These are phyloP conservation scores for Platycheirus albimanus DNA, from an alignment of 2,888 invertebrate species.

Conservation along the genomic window DNA sequence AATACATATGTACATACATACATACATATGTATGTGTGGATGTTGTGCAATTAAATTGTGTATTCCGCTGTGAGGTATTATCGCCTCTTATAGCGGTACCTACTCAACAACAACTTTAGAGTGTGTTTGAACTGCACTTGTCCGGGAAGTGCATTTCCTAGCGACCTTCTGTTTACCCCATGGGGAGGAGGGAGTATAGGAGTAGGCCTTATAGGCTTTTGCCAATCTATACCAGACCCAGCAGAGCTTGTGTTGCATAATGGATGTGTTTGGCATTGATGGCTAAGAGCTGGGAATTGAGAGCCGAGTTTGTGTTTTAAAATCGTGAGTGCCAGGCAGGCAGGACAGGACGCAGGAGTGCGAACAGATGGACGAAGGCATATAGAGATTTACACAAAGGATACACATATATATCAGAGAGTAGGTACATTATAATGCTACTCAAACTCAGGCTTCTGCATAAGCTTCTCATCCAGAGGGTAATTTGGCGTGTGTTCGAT, in stretches of 20 bases:
- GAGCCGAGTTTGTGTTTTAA: conserved; percentile 31
- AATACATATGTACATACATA: too few relatives aligned
- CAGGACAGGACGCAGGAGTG: conserved; percentile 23
- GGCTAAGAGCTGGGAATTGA: too few relatives aligned
- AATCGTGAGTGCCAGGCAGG: conserved; percentile 19
- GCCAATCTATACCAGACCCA: background rate
- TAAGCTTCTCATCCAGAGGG: conserved; percentile 24
- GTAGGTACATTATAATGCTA: too few relatives aligned
- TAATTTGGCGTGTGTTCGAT: conserved; percentile 6
- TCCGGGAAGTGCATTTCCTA: conserved; percentile 35
- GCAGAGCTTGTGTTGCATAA: conserved; percentile 23
- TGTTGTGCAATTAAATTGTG: conserved; percentile 69
- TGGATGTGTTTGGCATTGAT: conserved; percentile 62
- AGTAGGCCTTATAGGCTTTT: conserved; percentile 1
- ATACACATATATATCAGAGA: background rate
- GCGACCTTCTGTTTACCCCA: conserved; percentile 16
- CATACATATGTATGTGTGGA: too few relatives aligned
- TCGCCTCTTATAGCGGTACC: conserved; percentile 47
- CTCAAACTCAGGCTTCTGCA: background rate
- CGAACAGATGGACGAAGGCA: conserved; percentile 44
- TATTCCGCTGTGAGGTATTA: conserved; percentile 60
- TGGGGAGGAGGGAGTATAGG: background rate
- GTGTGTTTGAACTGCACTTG: conserved; percentile 63
- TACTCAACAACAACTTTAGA: conserved; percentile 3
- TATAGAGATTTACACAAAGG: conserved; percentile 35